A percentile compares a stretch with the other conserved stretches of the same genome.
Evolutionary conservation across 2,797 vertebrate genomes (phyloP).

Genomic region (Lophius americanus): DNA sequence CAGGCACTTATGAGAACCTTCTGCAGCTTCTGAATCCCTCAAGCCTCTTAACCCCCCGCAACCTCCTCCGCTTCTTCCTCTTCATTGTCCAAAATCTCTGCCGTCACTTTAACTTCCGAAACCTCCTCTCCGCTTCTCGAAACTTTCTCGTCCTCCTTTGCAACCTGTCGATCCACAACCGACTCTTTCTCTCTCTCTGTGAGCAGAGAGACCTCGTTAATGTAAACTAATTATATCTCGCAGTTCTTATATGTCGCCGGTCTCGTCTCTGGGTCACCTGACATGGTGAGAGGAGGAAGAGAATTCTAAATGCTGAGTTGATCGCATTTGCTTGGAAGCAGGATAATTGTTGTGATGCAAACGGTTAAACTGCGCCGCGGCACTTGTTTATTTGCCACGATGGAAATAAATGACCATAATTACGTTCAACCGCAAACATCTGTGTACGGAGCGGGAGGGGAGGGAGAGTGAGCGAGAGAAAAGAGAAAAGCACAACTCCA

Average conservation of each 20-base stretch:
- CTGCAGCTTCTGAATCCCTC: constrained; percentile 31
- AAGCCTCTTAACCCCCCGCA: constrained; percentile 48
- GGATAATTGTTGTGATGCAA: constrained; percentile 65
- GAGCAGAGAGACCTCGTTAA: constrained; percentile 11
- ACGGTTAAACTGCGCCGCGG: constrained; percentile 61
- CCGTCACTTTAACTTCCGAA: constrained; percentile 38
- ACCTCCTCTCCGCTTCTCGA: constrained; percentile 6
- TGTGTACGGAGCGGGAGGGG: constrained; percentile 67
- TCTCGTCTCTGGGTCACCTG: constrained; percentile 1
- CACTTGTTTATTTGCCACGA: constrained; percentile 65
- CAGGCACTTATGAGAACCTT: constrained; percentile 31
- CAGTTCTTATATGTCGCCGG: constrained; percentile 9
- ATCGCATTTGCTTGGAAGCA: constrained; percentile 39
- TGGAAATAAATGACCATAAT: constrained; percentile 84
- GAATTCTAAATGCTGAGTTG: constrained; percentile 20
- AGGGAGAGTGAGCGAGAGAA: constrained; percentile 29
- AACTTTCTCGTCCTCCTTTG: constrained; percentile 8
- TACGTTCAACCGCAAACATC: constrained; percentile 82
- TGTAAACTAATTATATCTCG: constrained; percentile 19
- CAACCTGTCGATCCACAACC: constrained; percentile 37
- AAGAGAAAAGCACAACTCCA: constrained; percentile 77
- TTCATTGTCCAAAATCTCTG: constrained; percentile 49
- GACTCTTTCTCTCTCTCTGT: constrained; percentile 1
- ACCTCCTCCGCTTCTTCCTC: constrained; percentile 43
- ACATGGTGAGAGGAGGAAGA: constrained; percentile 17